Conservation (phyloP, 2,113 vertebrate genomes). For the Aramus guarauna region DNA sequence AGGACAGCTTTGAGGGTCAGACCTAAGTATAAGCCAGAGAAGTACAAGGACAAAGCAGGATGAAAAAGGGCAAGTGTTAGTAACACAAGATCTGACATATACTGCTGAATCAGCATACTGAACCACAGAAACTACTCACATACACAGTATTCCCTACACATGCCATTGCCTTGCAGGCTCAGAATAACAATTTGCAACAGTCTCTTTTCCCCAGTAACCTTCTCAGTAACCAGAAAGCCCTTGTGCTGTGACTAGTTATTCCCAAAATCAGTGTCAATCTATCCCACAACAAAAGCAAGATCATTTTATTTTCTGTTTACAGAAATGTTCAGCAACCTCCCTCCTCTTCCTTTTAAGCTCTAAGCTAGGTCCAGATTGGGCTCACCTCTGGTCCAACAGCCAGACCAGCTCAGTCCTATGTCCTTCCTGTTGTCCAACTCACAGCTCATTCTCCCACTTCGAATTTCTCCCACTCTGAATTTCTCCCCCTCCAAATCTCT, state of each 20-base stretch:
- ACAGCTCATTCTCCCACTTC: neutral
- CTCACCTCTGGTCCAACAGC: neutral
- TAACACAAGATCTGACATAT: neutral
- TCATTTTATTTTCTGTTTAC: neutral
- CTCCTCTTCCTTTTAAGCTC: neutral
- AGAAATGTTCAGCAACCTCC: neutral
- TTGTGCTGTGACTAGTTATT: neutral
- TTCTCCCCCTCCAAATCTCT: no score
- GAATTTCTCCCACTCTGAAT: neutral
- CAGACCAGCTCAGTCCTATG: neutral
- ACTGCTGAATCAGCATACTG: neutral
- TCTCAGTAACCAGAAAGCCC: neutral
- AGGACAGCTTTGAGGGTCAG: neutral
- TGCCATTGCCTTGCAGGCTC: neutral
- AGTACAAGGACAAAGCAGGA: neutral
- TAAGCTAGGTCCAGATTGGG: neutral
- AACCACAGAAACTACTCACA: neutral
- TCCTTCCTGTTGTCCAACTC: neutral
- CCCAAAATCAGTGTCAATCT: neutral
- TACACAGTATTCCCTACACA: neutral
- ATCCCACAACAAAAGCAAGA: neutral
- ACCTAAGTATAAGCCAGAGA: neutral
- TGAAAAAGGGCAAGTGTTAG: neutral
- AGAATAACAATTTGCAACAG: neutral
- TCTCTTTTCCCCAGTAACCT: neutral